These are phyloP conservation scores for Elymnias hypermnestra DNA, from an alignment of 1,140 invertebrate genomes.

Conservation along the genomic window DNA sequence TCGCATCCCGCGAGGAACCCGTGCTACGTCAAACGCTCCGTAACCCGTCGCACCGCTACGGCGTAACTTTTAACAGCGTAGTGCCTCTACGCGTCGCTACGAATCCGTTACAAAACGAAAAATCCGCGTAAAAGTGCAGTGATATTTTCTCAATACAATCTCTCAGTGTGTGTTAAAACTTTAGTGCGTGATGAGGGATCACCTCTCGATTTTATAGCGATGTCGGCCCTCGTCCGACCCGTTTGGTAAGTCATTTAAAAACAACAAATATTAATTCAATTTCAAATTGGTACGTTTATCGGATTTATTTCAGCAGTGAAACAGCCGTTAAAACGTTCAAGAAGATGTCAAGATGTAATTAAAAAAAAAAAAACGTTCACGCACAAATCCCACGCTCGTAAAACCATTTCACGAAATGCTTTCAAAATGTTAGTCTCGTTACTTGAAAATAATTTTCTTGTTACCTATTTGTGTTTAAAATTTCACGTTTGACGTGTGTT, in stretches of 20 bases:
- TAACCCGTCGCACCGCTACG: constrained; percentile 31
- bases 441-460: constrained; percentile 12
- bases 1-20: constrained; percentile 47
- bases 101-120: constrained; percentile 31
- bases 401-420: constrained; percentile 76
- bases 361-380: constrained; percentile 51
- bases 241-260: constrained; percentile 77
- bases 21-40: constrained; percentile 41
- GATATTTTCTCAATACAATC: constrained; percentile 28
- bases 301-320: constrained; percentile 65
- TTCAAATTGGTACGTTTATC: constrained; percentile 26
- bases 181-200: constrained; percentile 65
- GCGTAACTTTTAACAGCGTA: constrained; percentile 49
- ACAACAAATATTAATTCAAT: too few relatives aligned
- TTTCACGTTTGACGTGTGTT: constrained; percentile 36
- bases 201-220: constrained; percentile 53
- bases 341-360: constrained; percentile 56
- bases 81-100: constrained; percentile 32
- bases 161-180: constrained; percentile 54
- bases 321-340: constrained; percentile 47
- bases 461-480: constrained; percentile 3
- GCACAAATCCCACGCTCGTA: constrained; percentile 74
- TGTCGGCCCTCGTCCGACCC: constrained; percentile 74
- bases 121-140: too few relatives aligned
- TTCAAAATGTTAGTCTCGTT: constrained; percentile 39